Evolutionary conservation across 2,113 vertebrate species (phyloP).

Genomic region (Phrynosoma blainvillii): DNA sequence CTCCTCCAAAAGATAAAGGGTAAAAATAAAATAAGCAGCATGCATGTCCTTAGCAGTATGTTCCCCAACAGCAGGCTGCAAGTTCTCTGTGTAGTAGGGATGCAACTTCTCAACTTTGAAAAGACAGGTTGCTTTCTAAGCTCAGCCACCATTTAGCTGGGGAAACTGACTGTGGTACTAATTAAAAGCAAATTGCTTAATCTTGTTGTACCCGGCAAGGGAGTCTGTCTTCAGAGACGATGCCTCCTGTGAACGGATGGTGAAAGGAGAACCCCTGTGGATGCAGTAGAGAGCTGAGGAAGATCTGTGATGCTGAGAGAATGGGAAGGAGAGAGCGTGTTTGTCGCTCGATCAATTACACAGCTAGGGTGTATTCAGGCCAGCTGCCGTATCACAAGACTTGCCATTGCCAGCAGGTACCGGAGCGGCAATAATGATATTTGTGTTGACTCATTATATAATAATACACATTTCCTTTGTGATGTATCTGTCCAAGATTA

Average conservation of each 20-base stretch:
- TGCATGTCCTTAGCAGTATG: slow-evolving; percentile 36
- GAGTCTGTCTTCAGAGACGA: slow-evolving; percentile 37
- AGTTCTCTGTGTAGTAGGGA: slow-evolving; percentile 13
- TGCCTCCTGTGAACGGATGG: slow-evolving; percentile 51
- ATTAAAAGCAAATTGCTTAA: slow-evolving; percentile 78
- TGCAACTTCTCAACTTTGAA: slow-evolving; percentile 59
- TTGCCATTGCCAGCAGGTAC: slow-evolving; percentile 30
- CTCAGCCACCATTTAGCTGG: slow-evolving; percentile 28
- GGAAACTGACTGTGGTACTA: slow-evolving; percentile 64
- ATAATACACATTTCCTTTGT: slow-evolving; percentile 26
- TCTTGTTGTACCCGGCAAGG: slow-evolving; percentile 52
- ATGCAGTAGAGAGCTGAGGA: neutral
- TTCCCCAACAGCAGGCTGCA: slow-evolving; percentile 58
- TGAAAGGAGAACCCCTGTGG: slow-evolving; percentile 4
- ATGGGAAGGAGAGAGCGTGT: neutral
- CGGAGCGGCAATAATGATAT: neutral
- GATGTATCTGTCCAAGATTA: neutral
- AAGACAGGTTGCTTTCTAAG: slow-evolving; percentile 49
- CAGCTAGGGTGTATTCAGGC: neutral
- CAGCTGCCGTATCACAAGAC: neutral
- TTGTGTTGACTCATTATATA: slow-evolving; percentile 25
- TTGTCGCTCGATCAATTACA: neutral
- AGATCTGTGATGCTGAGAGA: neutral
- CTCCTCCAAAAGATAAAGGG: slow-evolving; percentile 6
- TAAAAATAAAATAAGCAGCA: slow-evolving; percentile 38